phyloP scores from a whole-genome alignment of 2,113 vertebrate species.

The Myiozetetes cayanensis region DNA sequence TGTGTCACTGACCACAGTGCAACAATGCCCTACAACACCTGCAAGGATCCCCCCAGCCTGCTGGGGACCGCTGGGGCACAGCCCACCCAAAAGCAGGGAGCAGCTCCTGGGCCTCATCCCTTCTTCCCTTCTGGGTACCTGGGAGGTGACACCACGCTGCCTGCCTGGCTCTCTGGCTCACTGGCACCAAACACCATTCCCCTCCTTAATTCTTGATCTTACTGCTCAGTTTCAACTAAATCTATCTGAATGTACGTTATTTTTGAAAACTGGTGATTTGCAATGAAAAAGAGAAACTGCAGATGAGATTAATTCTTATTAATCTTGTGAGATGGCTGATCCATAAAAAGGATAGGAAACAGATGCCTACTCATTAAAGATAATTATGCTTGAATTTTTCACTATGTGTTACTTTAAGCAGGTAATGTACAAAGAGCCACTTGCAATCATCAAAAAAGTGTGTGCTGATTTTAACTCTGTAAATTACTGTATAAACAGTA shows the following conservation, averaged over 20 bases:
- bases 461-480: background rate
- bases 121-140: background rate
- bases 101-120: background rate
- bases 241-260: background rate
- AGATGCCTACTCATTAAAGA: background rate
- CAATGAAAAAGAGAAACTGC: background rate
- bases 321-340: background rate
- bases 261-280: background rate
- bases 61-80: background rate
- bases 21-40: accelerated
- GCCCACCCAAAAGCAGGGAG: accelerated
- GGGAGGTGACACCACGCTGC: accelerated
- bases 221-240: background rate
- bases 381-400: background rate
- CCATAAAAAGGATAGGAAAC: background rate
- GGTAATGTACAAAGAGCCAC: background rate
- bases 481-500: background rate
- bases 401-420: background rate
- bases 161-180: background rate
- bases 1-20: accelerated
- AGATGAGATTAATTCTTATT: background rate
- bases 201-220: background rate
- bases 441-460: background rate
- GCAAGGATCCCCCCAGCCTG: accelerated
- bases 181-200: background rate